phyloP scores from a whole-genome alignment of 2,113 vertebrate species.

The Mirza zaza region DNA sequence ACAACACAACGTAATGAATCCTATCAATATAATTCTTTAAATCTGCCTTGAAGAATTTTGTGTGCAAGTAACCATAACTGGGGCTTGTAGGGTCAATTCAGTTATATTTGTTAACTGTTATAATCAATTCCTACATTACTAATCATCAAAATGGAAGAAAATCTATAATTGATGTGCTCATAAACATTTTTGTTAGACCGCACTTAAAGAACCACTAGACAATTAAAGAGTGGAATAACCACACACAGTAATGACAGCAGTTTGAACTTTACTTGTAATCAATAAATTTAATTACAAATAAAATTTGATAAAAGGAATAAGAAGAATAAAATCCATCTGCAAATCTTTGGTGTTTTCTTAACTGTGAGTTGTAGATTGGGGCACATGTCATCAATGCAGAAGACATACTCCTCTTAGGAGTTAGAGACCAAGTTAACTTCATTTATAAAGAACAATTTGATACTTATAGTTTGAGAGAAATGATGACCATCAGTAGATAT shows the following conservation, averaged over 20 bases:
- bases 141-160: conserved; percentile 7
- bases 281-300: conserved; percentile 1
- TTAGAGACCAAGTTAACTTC: neutral
- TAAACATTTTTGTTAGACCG: neutral
- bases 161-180: neutral
- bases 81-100: neutral
- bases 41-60: neutral
- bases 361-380: neutral
- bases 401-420: neutral
- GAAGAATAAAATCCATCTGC: neutral
- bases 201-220: neutral
- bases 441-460: neutral
- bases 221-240: neutral
- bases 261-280: neutral
- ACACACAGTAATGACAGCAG: neutral
- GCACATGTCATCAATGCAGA: neutral
- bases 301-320: neutral
- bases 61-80: neutral
- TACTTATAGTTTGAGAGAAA: neutral
- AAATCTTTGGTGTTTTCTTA: neutral
- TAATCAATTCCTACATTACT: neutral
- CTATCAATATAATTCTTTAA: neutral
- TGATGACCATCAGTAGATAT: neutral
- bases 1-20: neutral
- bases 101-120: neutral